Conservation (phyloP, 2,113 vertebrate genomes). For the Parus major region DNA sequence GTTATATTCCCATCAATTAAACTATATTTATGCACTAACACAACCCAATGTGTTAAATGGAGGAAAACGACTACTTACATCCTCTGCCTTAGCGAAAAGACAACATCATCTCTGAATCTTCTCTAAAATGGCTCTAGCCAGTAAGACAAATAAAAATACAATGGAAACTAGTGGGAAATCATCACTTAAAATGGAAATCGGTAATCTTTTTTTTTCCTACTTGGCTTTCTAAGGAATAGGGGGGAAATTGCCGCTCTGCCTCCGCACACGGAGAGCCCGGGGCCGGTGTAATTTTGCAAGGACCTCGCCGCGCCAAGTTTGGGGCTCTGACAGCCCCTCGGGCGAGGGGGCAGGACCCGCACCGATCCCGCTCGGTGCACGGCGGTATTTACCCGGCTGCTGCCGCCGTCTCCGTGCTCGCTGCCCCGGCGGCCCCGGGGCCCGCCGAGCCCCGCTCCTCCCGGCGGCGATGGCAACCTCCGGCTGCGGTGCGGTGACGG, state of each 20-base stretch:
- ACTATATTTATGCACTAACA: not conserved
- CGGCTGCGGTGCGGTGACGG: constrained; percentile 50
- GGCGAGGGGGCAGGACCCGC: not conserved
- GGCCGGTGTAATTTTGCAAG: not conserved
- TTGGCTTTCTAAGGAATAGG: not conserved
- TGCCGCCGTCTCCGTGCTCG: constrained; percentile 42
- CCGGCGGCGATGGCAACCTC: constrained; percentile 39
- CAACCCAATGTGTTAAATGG: not conserved
- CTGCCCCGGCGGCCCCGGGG: not conserved
- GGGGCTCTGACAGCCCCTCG: not conserved
- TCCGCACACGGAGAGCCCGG: not conserved
- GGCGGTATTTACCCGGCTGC: constrained; percentile 23
- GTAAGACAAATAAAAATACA: not conserved
- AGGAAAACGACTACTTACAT: not conserved
- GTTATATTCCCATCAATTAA: not conserved
- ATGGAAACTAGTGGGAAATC: not conserved
- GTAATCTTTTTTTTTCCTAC: fast-evolving
- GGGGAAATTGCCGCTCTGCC: not conserved
- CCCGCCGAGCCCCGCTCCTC: not conserved
- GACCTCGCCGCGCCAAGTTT: not conserved
- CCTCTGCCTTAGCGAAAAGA: not conserved
- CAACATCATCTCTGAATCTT: not conserved
- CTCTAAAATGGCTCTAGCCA: not conserved
- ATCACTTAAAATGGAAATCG: not conserved
- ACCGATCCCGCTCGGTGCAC: not conserved